Base-by-base conservation (phyloP, 1,140 invertebrate genomes). In the Condylostylus longicornis region DNA sequence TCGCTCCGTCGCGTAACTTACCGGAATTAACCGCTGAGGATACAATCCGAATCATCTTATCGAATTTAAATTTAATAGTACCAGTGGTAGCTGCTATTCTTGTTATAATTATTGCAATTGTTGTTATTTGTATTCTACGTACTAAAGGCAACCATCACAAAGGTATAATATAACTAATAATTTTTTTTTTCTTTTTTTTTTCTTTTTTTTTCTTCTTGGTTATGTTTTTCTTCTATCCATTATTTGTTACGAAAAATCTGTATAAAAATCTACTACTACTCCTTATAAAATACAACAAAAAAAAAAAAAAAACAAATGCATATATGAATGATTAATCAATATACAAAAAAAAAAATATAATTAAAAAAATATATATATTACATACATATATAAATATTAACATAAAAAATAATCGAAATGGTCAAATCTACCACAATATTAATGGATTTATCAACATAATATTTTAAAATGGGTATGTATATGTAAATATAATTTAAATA, bases 21-120 rank as follows among this genome's bases (percentile, higher is more conserved):
- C 78, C 73, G 48, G 76, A 84, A 53, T 67, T 77, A 48, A 75
- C 74, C 47, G 69, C 73, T 47, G 80, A 85, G 62, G 79, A 82
- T 62, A 80, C 79, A 44, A 70, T 85, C 65, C 77, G 77, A 70
- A 75, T 82, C 51, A 73, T 87, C 51, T 72, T 85, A 55, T 75
- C 80, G 45, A 88, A 93, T 64, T 71, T 90, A 49, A 88, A 91
- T 69, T 75, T 94, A 51, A 82, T 93, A 64, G 82, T 94, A 46
- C 89, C 90, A n/a, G 80, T 91, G 44, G 80, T 85, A 50, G 85
- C 84, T 40, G 85, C 86, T 42, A 70, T 89, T 40, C 74, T 91
- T 48, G 79, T 91, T 63, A 85, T 91, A 64, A 84, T 91, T 54
- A 77, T 89, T 61, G 82, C 84, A 46, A 80, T 91, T 54, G 80